A percentile compares a stretch with the other conserved stretches of the same genome.
Evolutionary conservation across 2,113 vertebrate species (phyloP).

Genomic region (Atrichornis clamosus): DNA sequence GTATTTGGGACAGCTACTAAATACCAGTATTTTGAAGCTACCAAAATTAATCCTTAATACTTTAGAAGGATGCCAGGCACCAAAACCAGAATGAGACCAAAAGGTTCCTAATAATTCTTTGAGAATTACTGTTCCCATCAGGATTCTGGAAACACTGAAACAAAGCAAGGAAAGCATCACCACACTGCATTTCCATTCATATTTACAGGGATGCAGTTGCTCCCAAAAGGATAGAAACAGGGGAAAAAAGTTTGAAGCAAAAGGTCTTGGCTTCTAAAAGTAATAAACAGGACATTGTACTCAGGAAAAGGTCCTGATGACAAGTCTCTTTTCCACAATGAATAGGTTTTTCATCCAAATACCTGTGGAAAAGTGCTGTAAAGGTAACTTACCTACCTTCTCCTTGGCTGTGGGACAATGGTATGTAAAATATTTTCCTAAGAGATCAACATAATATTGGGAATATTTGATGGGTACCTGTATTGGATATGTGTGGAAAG

Average conservation of each 20-base stretch:
- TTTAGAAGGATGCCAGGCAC: neutral
- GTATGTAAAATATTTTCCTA: neutral
- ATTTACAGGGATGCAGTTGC: neutral
- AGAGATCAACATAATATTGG: neutral
- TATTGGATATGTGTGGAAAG: neutral
- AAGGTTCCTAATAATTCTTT: neutral
- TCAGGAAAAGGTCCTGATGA: neutral
- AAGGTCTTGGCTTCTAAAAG: neutral
- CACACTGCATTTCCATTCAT: neutral
- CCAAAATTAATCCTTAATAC: neutral
- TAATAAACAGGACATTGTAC: neutral
- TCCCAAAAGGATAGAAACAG: neutral
- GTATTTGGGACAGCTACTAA: neutral
- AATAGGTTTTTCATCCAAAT: neutral
- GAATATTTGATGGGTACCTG: neutral
- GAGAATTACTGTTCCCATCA: neutral
- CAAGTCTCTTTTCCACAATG: neutral
- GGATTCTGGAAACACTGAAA: neutral
- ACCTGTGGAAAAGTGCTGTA: neutral
- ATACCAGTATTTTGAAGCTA: neutral
- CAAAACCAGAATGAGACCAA: neutral
- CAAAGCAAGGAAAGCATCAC: neutral
- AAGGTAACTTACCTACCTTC: neutral
- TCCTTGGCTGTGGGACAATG: neutral
- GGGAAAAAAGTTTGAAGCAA: neutral